Evolutionary conservation across 1,140 invertebrate genomes (phyloP).

Genomic region (Drosophila tristis): DNA sequence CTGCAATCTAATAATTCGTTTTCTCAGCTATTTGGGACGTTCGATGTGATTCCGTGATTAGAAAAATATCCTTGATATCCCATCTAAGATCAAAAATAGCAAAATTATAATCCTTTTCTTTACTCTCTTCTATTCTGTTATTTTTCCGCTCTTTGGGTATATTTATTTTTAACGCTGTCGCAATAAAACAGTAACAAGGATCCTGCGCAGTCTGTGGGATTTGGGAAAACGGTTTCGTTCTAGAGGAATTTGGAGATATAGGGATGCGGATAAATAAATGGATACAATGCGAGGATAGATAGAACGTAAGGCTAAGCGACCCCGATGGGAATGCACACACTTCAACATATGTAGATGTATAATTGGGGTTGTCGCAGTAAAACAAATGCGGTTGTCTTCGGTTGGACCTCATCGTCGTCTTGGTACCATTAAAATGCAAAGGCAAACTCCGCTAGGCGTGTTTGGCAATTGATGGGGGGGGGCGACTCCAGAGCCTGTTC

Average conservation of each 20-base stretch:
- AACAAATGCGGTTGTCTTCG: constrained; percentile 67
- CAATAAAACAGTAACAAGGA: constrained; percentile 39
- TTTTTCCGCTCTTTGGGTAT: constrained; percentile 11
- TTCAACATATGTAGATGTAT: constrained; percentile 20
- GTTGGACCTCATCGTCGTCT: constrained; percentile 23
- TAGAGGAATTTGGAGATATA: constrained; percentile 12
- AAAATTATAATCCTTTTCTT: no score
- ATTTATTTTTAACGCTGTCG: constrained; percentile 41
- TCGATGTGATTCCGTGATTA: no score
- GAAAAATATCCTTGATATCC: not conserved
- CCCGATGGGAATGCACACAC: constrained; percentile 20
- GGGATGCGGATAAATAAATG: constrained; percentile 10
- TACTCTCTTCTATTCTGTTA: no score
- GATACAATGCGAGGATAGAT: constrained; percentile 9
- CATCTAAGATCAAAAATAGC: no score
- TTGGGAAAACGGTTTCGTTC: constrained; percentile 17
- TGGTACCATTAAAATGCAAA: constrained; percentile 45
- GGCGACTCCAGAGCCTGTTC: constrained; percentile 16
- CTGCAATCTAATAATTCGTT: no score
- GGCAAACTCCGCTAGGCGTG: constrained; percentile 33
- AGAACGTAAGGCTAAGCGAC: constrained; percentile 7
- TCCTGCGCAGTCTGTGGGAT: constrained; percentile 18
- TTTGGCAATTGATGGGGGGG: constrained; percentile 23
- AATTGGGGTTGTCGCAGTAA: constrained; percentile 31
- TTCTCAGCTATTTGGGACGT: no score